Base-by-base conservation (phyloP, 2,888 invertebrate species). In the Glomeris marginata region DNA sequence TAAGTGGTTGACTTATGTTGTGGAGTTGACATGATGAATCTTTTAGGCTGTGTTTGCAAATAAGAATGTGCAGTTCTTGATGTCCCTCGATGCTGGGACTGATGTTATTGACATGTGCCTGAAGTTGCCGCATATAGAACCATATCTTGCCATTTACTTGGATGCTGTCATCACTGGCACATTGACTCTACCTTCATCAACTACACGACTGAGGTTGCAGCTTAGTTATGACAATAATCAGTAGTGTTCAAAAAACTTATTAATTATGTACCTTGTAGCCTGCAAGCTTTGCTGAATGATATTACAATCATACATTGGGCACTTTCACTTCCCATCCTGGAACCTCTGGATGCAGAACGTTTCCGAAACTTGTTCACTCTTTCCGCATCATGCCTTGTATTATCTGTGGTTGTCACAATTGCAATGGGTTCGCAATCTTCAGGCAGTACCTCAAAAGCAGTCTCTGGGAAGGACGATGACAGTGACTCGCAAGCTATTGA, bases 311-410 rank as follows among this genome's bases (percentile, higher is more conserved):
- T 87, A 51, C 81, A 81, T 63, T 76, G 81, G 56, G 86, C 86
- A 6, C 73, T 91, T 57, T 82, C 85, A 16, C 69, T 94, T 59
- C 91, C 91, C 0, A 77, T 90, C 52, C 68, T 91, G 49, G 91
- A 92, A 65, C 91, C 92, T 0, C 72, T 92, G 58, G 85, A 84
- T 10, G 77, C 83, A 2, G 77, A 77, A n/a, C 81, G 88, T 59
- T 76, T 92, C 44, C 77, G 80, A 52, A 84, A 84, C 62, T 72
- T 92, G 40, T 83, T 84, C 43, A 77, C 80, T 53, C 73, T 92
- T 54, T 83, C 84, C 48, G 81, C 84, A 69, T 81, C 87, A 5
- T 85, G 84, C 58, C 11, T 43, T 10, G 33, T 20, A 10, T 68
- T 92, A 3, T 82, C 90, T 58, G 68, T 70, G 36, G 70, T 72